Base-by-base conservation (phyloP, 64 coral and sea anemone genomes). In the Montipora cactus region DNA sequence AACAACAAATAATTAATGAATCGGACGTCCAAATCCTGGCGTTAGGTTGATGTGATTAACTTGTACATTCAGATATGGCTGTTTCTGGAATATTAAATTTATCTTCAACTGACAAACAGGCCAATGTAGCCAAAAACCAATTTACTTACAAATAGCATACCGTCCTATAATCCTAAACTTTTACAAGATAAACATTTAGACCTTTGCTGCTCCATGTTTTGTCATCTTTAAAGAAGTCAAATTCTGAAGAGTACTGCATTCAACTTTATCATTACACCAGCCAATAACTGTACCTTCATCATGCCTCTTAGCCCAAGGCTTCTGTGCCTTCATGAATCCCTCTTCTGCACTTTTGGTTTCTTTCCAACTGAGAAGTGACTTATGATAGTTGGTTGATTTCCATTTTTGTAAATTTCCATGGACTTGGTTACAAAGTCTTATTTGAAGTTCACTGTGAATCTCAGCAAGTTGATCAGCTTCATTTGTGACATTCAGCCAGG, bases 321-420 rank as follows among this genome's bases (percentile, higher is more conserved):
- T 98, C 44, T 98, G 96, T 8, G 91, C 96, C 59, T 95, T 98
- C 19, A 81, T 76, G 90, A 95, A 98, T 14, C 94, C 91, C 55
- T 95, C 96, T 20, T 98, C 96, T 25, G 94, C 91, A 81, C 23
- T 95, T 37, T 98, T 98, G n/a, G 91, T 95, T 82, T 98, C 94
- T 87, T 95, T 98, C 87, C 91, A 98, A 59, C 92, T 98, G 49
- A 98, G 49, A 13, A 98, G 52, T 22, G 96, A 90, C 77, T 98
- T 98, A 21, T 98, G 96, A 91, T 98, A 98, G 80, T 98, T 95
- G 4, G 73, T 44, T 19, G 37, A 58, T 71, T 98, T 98, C 96
- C 96, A 98, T n/a, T 83, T 57, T 16, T 69, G 74, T 47, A 98
- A 76, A 88, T 59, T 95, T 48, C 93, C 55, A 91, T 95, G 90